Evolutionary conservation across 2,113 vertebrate genomes (phyloP).

Genomic region (Cryptoleucopteryx plumbea): DNA sequence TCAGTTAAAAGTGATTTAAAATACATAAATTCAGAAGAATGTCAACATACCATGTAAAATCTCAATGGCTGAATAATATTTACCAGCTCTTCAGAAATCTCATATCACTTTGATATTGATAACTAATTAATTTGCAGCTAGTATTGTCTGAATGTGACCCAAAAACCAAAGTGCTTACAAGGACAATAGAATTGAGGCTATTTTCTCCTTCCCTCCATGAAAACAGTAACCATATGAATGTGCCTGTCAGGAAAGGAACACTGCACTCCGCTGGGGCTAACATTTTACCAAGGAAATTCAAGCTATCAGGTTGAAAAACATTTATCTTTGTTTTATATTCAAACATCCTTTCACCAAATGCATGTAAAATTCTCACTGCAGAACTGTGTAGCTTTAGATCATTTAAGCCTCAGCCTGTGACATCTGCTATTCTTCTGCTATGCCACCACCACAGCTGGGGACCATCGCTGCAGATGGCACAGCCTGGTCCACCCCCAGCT

Average conservation of each 20-base stretch:
- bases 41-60: background rate
- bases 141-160: background rate
- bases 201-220: background rate
- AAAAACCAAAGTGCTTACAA: background rate
- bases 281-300: background rate
- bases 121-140: background rate
- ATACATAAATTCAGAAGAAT: background rate
- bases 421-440: background rate
- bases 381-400: background rate
- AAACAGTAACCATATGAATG: background rate
- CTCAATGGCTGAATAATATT: background rate
- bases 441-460: too few relatives aligned
- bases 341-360: background rate
- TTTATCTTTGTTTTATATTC: background rate
- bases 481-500: too few relatives aligned
- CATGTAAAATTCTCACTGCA: background rate
- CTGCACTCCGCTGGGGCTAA: fast-evolving
- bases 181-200: background rate
- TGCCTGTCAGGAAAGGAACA: background rate
- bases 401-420: background rate
- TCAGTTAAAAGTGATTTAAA: background rate
- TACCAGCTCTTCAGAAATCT: background rate
- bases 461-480: background rate
- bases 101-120: background rate
- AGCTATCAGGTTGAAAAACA: background rate